Evolutionary conservation across 2,113 vertebrate species (phyloP).

Genomic region (Galbula dea): DNA sequence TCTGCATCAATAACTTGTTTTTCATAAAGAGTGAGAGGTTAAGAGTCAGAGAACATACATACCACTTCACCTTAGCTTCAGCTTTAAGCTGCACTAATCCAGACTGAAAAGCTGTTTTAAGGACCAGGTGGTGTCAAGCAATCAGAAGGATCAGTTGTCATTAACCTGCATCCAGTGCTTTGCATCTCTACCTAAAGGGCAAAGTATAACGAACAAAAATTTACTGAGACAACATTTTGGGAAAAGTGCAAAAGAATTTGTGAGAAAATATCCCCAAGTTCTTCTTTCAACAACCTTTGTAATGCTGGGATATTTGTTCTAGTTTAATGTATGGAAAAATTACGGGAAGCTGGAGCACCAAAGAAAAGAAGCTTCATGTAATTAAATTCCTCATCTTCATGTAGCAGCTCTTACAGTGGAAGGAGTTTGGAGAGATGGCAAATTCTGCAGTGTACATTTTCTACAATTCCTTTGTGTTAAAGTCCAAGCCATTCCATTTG

Average conservation of each 20-base stretch:
- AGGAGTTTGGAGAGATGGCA: background rate
- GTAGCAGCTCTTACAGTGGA: background rate
- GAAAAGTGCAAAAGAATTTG: background rate
- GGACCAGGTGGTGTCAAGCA: background rate
- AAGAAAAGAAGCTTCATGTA: background rate
- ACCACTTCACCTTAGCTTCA: background rate
- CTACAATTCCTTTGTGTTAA: background rate
- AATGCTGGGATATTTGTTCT: background rate
- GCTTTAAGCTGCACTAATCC: background rate
- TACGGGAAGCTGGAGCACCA: background rate
- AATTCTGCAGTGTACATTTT: background rate
- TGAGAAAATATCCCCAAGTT: background rate
- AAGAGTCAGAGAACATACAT: background rate
- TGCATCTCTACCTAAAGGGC: background rate
- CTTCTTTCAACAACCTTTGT: background rate
- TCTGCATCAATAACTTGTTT: background rate
- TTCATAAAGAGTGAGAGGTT: background rate
- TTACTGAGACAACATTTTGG: background rate
- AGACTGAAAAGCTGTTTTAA: background rate
- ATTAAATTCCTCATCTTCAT: background rate
- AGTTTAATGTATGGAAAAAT: background rate
- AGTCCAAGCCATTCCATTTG: background rate
- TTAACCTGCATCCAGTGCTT: background rate
- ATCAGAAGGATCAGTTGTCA: background rate
- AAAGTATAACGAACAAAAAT: background rate